Percentiles rank a stretch among this genome's conserved stretches.
phyloP scores from a whole-genome alignment of 2,797 vertebrate species.

The Eulemur albifrons region DNA sequence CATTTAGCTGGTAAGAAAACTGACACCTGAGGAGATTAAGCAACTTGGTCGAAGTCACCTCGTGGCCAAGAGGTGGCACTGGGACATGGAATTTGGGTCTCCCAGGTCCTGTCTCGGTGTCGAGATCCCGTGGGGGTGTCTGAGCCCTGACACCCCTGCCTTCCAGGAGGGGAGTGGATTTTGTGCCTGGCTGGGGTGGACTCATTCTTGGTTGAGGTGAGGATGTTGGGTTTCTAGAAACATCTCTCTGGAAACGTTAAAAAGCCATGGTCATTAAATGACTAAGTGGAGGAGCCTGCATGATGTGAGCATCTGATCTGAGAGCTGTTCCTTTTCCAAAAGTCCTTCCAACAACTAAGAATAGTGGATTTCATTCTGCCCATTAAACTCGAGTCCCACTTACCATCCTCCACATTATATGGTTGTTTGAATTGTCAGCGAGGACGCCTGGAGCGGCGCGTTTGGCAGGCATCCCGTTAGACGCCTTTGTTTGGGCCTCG shows the following conservation, averaged over 20 bases:
- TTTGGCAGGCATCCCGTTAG: accelerated
- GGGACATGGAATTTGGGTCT: not conserved
- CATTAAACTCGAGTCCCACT: not conserved
- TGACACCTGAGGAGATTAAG: not conserved
- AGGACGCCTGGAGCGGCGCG: not conserved
- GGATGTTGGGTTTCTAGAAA: not conserved
- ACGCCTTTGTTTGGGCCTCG: not conserved
- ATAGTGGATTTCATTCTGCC: not conserved
- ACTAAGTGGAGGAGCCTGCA: accelerated
- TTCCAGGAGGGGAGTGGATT: no score
- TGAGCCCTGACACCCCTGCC: not conserved
- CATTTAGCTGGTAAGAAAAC: not conserved
- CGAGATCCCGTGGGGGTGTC: accelerated
- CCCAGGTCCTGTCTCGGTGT: accelerated
- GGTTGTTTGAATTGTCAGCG: not conserved
- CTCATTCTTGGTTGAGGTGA: not conserved
- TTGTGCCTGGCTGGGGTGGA: not conserved
- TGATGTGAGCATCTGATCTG: not conserved
- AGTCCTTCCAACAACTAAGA: not conserved
- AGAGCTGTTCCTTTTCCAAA: not conserved
- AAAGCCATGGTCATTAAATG: not conserved
- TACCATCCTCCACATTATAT: accelerated
- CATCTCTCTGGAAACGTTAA: not conserved
- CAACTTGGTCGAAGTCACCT: accelerated
- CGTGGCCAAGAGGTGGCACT: accelerated